These are phyloP conservation scores for Harpalus rufipes DNA, from an alignment of 2,888 invertebrate species.

Conservation along the genomic window DNA sequence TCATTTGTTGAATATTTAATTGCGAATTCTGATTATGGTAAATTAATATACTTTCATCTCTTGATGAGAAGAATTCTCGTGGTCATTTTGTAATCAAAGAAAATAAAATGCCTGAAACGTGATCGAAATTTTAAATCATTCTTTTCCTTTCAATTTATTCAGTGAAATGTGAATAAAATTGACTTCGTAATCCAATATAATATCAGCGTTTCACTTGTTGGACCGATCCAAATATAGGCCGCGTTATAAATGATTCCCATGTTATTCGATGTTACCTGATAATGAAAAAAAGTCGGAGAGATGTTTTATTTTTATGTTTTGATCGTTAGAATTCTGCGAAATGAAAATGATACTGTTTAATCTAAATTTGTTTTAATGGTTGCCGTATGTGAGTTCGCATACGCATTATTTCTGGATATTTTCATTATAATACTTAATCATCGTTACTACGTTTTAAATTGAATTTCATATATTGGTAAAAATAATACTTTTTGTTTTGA, in stretches of 20 bases:
- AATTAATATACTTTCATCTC: neutral
- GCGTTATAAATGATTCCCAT: neutral
- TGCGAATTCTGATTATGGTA: neutral
- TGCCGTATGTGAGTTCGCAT: no score
- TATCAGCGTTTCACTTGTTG: slow-evolving; percentile 1
- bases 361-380: no score
- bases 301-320: neutral
- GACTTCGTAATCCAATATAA: neutral
- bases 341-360: no score
- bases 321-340: no score
- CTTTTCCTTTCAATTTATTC: slow-evolving; percentile 2
- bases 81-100: neutral
- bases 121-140: slow-evolving; percentile 3
- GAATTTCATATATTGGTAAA: no score
- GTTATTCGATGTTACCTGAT: neutral
- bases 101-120: slow-evolving; percentile 1
- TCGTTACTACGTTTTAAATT: no score
- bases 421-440: no score
- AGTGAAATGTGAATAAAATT: slow-evolving; percentile 6
- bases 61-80: neutral
- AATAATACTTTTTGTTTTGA: no score
- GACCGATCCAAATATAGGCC: neutral
- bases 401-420: no score
- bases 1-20: neutral
- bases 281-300: neutral